These are phyloP conservation scores for Drosophila aff. DNA, from an alignment of 1,140 invertebrate genomes.

Conservation along the genomic window DNA sequence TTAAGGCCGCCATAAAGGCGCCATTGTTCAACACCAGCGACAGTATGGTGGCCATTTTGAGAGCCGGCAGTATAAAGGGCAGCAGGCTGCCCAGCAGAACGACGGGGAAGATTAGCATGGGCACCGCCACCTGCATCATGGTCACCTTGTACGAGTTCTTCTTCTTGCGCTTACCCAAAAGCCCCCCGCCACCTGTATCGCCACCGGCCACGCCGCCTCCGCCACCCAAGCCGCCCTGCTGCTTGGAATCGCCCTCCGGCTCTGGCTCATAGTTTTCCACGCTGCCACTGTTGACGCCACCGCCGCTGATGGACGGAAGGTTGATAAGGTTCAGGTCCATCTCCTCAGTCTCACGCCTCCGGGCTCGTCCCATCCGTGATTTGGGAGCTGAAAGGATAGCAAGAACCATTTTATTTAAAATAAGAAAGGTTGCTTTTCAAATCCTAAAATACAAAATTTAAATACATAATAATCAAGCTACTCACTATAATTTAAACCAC, in stretches of 20 bases:
- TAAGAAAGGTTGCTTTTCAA: no score
- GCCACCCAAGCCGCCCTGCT: conserved; percentile 47
- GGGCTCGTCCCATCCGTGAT: conserved; percentile 57
- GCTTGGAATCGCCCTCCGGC: conserved; percentile 68
- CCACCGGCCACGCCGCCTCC: conserved; percentile 27
- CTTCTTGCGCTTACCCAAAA: conserved; percentile 57
- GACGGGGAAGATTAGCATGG: conserved; percentile 78
- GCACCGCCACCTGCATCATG: conserved; percentile 80
- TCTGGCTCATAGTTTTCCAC: conserved; percentile 68
- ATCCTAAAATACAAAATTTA: background rate
- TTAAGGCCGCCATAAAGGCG: conserved; percentile 77
- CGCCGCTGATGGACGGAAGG: conserved; percentile 52
- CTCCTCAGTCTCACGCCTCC: conserved; percentile 64
- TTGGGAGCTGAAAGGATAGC: conserved; percentile 36
- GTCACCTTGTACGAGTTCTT: conserved; percentile 68
- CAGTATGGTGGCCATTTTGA: conserved; percentile 84
- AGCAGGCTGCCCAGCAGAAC: conserved; percentile 75
- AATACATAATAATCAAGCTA: background rate
- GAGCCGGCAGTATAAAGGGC: conserved; percentile 76
- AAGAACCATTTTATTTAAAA: no score
- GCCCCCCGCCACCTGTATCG: conserved; percentile 36
- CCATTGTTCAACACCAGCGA: conserved; percentile 82
- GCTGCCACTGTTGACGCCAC: conserved; percentile 53
- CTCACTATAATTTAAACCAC: background rate
- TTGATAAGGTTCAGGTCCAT: conserved; percentile 63